Evolutionary conservation across 2,888 invertebrate genomes (phyloP).

Genomic region (Caenorhabditis virilis): DNA sequence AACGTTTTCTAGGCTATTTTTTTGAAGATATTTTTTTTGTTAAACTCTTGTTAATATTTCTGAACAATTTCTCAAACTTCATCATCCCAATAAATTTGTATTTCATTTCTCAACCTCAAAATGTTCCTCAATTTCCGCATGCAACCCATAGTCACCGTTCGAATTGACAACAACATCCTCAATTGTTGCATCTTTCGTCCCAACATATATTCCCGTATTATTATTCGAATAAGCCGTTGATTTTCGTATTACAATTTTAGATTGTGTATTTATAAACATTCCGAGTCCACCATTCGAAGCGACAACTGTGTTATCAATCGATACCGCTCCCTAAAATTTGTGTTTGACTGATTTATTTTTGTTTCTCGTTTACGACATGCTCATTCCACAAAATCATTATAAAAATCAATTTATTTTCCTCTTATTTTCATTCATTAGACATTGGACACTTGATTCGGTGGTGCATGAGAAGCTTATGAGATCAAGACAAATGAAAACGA

Average conservation of each 20-base stretch:
- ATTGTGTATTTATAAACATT: constrained; percentile 9
- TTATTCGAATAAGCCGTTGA: constrained; percentile 17
- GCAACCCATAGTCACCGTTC: constrained; percentile 27
- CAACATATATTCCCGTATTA: constrained; percentile 26
- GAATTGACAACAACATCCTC: constrained; percentile 23
- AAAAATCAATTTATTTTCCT: not conserved
- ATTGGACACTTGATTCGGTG: not conserved
- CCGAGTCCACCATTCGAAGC: constrained; percentile 30
- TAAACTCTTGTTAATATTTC: no score
- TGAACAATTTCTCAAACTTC: no score
- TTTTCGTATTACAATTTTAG: constrained; percentile 12
- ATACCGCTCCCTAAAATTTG: constrained; percentile 17
- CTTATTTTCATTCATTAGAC: not conserved
- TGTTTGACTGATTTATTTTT: not conserved
- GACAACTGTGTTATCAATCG: constrained; percentile 11
- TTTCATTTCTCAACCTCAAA: no score
- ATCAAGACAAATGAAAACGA: not conserved
- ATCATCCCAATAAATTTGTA: no score
- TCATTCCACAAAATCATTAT: not conserved
- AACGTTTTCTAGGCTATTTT: no score
- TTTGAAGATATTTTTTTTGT: no score
- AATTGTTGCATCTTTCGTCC: constrained; percentile 15
- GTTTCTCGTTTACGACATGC: not conserved
- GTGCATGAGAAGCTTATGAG: not conserved
- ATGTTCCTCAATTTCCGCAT: constrained; percentile 18